Conservation (phyloP, 2,888 invertebrate species). For the Microctonus aethiopoides region DNA sequence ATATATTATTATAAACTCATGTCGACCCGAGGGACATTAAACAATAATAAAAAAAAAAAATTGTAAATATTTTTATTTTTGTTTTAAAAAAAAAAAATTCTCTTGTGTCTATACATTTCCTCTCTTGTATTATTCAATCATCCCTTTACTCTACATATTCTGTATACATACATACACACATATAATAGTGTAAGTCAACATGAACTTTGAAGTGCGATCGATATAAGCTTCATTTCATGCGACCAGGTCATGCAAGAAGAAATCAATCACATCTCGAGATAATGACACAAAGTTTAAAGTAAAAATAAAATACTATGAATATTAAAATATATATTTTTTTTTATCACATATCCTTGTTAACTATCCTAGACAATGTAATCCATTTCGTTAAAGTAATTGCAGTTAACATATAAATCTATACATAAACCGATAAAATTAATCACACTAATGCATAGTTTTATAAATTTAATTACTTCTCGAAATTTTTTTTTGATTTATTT, state of each 20-base stretch:
- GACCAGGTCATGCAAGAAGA: constrained; percentile 46
- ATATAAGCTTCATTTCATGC: constrained; percentile 37
- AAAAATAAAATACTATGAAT: not conserved
- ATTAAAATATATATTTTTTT: too few species aligned
- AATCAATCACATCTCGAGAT: constrained; percentile 37
- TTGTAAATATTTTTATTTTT: constrained; percentile 14
- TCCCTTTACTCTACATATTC: not conserved
- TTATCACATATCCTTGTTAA: too few species aligned
- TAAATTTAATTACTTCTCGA: too few species aligned
- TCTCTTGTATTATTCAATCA: constrained; percentile 36
- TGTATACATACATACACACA: not conserved
- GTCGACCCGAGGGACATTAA: too few species aligned
- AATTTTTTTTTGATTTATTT: too few species aligned
- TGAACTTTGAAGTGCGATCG: constrained; percentile 37
- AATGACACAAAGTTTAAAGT: not conserved
- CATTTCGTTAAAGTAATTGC: too few species aligned
- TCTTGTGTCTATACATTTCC: constrained; percentile 7
- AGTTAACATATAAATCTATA: too few species aligned
- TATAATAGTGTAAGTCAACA: constrained; percentile 35
- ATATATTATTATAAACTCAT: too few species aligned
- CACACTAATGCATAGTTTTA: too few species aligned
- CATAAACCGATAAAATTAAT: too few species aligned
- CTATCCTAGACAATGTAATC: too few species aligned
- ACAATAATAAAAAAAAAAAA: constrained; percentile 5
- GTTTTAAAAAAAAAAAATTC: too few species aligned